Conservation (phyloP, 2,888 invertebrate genomes). For the Chrysina gloriosa region DNA sequence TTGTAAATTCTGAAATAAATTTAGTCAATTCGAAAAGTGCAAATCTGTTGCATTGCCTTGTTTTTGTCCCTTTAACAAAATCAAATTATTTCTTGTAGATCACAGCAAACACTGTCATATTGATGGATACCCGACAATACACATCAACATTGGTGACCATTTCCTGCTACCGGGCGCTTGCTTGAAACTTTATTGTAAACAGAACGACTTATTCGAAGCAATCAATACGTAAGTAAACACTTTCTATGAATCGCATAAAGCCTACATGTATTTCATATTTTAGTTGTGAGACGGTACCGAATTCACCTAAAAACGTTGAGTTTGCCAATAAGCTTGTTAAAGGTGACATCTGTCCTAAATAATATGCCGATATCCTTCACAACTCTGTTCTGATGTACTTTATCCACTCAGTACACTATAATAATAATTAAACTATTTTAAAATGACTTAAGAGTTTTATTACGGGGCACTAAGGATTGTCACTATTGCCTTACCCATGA, state of each 20-base stretch:
- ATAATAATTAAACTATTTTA: neutral
- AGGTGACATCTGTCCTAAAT: slow-evolving; percentile 37
- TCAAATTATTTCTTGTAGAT: slow-evolving; percentile 20
- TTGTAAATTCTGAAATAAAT: too few species aligned
- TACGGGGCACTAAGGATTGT: too few species aligned
- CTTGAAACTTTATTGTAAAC: slow-evolving; percentile 37
- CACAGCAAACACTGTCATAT: slow-evolving; percentile 43
- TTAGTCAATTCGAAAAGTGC: too few species aligned
- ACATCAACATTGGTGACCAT: slow-evolving; percentile 37
- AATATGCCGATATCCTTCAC: neutral
- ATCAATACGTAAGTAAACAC: slow-evolving; percentile 34
- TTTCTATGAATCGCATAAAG: neutral
- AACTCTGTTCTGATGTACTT: neutral
- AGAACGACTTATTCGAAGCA: slow-evolving; percentile 39
- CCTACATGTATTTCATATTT: neutral
- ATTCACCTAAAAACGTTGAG: slow-evolving; percentile 29
- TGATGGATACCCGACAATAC: slow-evolving; percentile 41
- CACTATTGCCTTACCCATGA: too few species aligned
- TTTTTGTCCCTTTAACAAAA: neutral
- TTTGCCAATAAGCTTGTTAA: slow-evolving; percentile 37
- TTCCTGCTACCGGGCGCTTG: slow-evolving; percentile 40
- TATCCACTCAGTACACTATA: slow-evolving; percentile 3
- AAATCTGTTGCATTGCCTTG: neutral
- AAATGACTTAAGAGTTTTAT: neutral
- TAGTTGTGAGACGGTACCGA: slow-evolving; percentile 35